These are phyloP conservation scores for Holacanthus passer DNA, from an alignment of 2,113 vertebrate genomes.

Conservation along the genomic window DNA sequence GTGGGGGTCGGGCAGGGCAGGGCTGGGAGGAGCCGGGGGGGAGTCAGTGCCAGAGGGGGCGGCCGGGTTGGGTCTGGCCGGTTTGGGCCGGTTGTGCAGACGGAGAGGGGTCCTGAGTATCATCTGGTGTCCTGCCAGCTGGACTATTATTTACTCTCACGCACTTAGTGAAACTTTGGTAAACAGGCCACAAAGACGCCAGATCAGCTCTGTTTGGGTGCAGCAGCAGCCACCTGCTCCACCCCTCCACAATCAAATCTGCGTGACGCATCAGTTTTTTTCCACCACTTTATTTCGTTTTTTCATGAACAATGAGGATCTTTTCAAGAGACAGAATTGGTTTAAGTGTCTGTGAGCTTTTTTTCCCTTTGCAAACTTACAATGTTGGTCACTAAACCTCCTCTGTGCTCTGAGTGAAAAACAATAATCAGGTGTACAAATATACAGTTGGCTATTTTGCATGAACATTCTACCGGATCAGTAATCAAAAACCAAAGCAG, in stretches of 20 bases:
- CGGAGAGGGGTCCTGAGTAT: constrained; percentile 40
- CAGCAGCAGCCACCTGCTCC: constrained; percentile 41
- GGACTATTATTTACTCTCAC: constrained; percentile 64
- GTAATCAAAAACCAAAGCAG: neutral
- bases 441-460: constrained; percentile 2
- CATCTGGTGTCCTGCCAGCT: constrained; percentile 78
- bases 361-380: neutral
- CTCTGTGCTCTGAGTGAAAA: neutral
- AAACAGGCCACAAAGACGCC: constrained; percentile 50
- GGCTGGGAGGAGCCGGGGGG: constrained; percentile 43
- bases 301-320: neutral
- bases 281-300: constrained; percentile 7
- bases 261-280: neutral
- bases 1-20: constrained; percentile 58
- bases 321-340: neutral
- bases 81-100: constrained; percentile 56
- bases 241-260: constrained; percentile 4
- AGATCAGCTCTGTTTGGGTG: constrained; percentile 32
- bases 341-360: neutral
- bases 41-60: constrained; percentile 21
- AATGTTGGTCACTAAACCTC: neutral
- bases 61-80: constrained; percentile 23
- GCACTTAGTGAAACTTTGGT: constrained; percentile 68
- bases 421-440: neutral
- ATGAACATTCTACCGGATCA: neutral